A percentile compares a stretch with the other conserved stretches of the same genome.
phyloP scores from a whole-genome alignment of 2,797 vertebrate species.

The Euthynnus affinis region DNA sequence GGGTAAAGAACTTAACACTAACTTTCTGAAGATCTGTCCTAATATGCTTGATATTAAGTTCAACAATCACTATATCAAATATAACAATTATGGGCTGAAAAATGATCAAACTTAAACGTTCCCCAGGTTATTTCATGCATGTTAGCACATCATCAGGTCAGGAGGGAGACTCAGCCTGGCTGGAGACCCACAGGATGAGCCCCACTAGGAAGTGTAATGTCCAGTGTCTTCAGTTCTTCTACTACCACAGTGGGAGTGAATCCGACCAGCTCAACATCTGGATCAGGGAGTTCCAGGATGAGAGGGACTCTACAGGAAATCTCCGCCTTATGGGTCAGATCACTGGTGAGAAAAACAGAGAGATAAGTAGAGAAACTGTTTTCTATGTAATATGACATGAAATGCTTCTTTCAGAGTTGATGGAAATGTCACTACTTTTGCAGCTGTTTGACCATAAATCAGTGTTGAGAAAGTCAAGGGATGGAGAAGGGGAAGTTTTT shows the following conservation, averaged over 20 bases:
- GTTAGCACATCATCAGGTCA: conserved; percentile 68
- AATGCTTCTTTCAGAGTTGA: no score
- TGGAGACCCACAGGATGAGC: conserved; percentile 85
- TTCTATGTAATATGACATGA: no score
- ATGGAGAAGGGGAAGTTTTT: no score
- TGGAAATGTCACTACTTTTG: no score
- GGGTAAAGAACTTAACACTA: not conserved
- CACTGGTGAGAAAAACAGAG: conserved; percentile 38
- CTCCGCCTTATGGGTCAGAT: conserved; percentile 53
- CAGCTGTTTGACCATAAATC: no score
- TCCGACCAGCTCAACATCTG: conserved; percentile 85
- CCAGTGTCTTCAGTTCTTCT: conserved; percentile 92
- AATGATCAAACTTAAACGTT: not conserved
- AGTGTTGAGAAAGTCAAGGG: no score
- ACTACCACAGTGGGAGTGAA: conserved; percentile 84
- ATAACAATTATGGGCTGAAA: not conserved
- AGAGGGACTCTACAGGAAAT: conserved; percentile 32
- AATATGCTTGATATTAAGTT: not conserved
- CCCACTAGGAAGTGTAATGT: conserved; percentile 83
- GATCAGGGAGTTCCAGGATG: conserved; percentile 84
- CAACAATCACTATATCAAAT: not conserved
- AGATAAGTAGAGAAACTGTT: no score
- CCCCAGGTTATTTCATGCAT: conserved; percentile 1
- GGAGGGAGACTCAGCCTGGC: conserved; percentile 70
- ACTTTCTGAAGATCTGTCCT: not conserved